Conservation (phyloP, 2,113 vertebrate genomes). For the Ailuropoda melanoleuca region DNA sequence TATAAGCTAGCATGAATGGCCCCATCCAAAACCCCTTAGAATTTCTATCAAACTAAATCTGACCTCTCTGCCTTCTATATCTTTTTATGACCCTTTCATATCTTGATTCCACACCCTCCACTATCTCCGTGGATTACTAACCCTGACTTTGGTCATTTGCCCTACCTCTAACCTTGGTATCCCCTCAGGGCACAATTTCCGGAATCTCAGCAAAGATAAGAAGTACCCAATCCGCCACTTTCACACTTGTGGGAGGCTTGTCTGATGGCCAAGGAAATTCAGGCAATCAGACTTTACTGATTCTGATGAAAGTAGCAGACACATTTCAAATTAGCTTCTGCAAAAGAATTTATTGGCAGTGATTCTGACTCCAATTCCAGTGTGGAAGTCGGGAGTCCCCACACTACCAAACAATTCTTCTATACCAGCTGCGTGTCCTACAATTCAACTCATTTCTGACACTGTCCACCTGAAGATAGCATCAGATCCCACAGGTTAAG, state of each 20-base stretch:
- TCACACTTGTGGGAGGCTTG: not conserved
- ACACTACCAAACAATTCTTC: not conserved
- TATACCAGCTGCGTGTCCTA: not conserved
- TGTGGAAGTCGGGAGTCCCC: not conserved
- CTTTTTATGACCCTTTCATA: not conserved
- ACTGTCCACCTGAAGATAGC: not conserved
- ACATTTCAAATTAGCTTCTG: not conserved
- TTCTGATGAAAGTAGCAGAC: not conserved
- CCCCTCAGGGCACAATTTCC: not conserved
- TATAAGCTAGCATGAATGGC: not conserved
- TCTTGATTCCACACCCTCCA: not conserved
- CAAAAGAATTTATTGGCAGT: not conserved
- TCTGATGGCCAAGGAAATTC: not conserved
- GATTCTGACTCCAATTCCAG: not conserved
- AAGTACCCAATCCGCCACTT: not conserved
- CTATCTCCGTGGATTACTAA: not conserved
- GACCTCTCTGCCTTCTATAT: not conserved
- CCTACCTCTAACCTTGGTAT: not conserved
- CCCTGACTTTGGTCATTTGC: not conserved
- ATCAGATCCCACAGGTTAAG: not conserved
- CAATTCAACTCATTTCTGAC: not conserved
- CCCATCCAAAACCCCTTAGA: not conserved
- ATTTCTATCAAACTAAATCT: not conserved
- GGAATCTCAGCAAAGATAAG: not conserved
- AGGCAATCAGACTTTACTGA: not conserved